Conservation (phyloP, 2,888 invertebrate genomes). For the Drosophila nigritarsus region DNA sequence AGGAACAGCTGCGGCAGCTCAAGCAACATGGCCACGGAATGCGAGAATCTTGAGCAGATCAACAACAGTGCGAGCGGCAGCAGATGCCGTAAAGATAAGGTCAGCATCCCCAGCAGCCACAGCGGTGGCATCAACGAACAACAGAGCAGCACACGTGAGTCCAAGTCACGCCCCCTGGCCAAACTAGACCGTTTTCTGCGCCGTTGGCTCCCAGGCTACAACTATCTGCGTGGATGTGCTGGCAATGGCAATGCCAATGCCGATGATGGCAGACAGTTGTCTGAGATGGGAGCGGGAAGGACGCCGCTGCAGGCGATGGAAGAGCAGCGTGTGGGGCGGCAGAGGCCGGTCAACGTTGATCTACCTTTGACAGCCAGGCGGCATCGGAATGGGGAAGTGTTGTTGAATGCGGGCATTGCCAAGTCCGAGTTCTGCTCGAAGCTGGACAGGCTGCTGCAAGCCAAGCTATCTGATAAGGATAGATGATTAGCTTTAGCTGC, state of each 20-base stretch:
- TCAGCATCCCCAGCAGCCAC: not conserved
- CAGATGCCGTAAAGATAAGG: not conserved
- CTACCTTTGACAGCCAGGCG: slow-evolving; percentile 13
- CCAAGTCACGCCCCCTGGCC: slow-evolving; percentile 30
- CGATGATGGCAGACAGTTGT: not conserved
- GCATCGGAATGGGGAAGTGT: slow-evolving; percentile 47
- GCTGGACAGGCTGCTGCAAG: slow-evolving; percentile 52
- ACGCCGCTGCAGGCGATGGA: not conserved
- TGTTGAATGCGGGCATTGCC: slow-evolving; percentile 57
- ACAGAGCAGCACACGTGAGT: slow-evolving; percentile 8
- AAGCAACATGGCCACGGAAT: slow-evolving; percentile 3
- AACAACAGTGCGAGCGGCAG: slow-evolving; percentile 7
- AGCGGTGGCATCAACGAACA: slow-evolving; percentile 10
- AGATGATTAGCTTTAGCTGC: not conserved
- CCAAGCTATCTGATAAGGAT: slow-evolving; percentile 46
- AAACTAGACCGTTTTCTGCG: slow-evolving; percentile 58
- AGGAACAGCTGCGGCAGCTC: slow-evolving; percentile 3
- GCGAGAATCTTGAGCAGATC: not conserved
- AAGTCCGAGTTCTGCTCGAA: slow-evolving; percentile 65
- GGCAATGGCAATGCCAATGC: not conserved
- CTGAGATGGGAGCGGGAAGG: not conserved
- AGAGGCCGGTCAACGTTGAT: slow-evolving; percentile 3
- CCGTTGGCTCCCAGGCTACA: slow-evolving; percentile 66
- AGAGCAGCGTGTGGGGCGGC: not conserved
- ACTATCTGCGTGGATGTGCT: slow-evolving; percentile 39